Conservation (phyloP, 1,140 invertebrate species). For the Hermetia illucens region DNA sequence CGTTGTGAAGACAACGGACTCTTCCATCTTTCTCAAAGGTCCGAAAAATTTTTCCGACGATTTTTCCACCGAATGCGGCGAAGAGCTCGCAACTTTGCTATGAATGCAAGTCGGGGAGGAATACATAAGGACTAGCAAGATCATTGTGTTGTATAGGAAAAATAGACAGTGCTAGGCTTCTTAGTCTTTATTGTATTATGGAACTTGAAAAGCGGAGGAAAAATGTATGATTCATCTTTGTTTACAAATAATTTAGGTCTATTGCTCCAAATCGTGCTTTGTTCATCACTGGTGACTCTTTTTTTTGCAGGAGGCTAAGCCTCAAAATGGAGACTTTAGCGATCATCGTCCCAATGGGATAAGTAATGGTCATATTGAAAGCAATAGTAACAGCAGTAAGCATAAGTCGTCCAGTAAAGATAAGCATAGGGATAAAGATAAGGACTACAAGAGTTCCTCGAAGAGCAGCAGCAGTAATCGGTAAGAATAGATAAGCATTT, state of each 20-base stretch:
- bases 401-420: slow-evolving; percentile 47
- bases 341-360: slow-evolving; percentile 19
- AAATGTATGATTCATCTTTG: neutral
- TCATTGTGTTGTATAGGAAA: neutral
- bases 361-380: slow-evolving; percentile 38
- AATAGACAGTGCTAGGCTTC: neutral
- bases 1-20: too few relatives aligned
- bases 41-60: too few relatives aligned
- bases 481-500: slow-evolving; percentile 17
- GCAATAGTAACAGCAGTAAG: slow-evolving; percentile 37
- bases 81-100: too few relatives aligned
- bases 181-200: neutral
- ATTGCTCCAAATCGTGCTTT: neutral
- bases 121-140: neutral
- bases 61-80: too few relatives aligned
- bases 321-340: slow-evolving; percentile 4
- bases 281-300: neutral
- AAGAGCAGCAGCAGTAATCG: slow-evolving; percentile 11
- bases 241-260: neutral
- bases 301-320: slow-evolving; percentile 3
- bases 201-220: neutral
- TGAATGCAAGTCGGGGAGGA: too few relatives aligned
- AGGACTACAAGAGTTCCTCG: slow-evolving; percentile 25
- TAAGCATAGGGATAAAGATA: slow-evolving; percentile 31
- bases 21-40: too few relatives aligned